A percentile compares a stretch with the other conserved stretches of the same genome.
Evolutionary conservation across 2,888 invertebrate species (phyloP).

Genomic region (Myopa tessellatipennis): DNA sequence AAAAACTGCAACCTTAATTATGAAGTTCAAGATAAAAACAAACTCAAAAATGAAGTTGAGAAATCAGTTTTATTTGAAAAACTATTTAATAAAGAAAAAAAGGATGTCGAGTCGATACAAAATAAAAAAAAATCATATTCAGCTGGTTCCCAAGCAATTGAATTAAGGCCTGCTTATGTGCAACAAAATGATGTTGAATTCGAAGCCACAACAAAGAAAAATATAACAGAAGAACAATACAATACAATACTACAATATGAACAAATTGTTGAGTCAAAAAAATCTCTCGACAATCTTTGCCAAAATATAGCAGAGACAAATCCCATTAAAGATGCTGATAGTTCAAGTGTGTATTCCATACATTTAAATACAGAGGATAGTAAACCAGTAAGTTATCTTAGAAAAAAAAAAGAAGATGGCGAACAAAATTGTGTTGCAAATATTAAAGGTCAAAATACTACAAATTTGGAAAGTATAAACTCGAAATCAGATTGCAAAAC

Average conservation of each 20-base stretch:
- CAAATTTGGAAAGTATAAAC: not conserved
- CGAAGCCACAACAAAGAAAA: slow-evolving; percentile 65
- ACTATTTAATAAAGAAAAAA: slow-evolving; percentile 29
- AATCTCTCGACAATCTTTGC: not conserved
- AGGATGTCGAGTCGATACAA: not conserved
- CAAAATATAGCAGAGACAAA: not conserved
- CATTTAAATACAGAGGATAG: not conserved
- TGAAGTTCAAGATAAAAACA: slow-evolving; percentile 13
- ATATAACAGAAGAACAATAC: slow-evolving; percentile 57
- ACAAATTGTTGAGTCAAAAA: slow-evolving; percentile 3
- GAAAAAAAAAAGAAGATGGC: not conserved
- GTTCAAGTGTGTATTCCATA: not conserved
- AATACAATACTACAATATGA: not conserved
- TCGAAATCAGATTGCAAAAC: not conserved
- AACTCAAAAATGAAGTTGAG: slow-evolving; percentile 30
- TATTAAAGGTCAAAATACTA: not conserved
- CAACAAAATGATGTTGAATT: slow-evolving; percentile 62
- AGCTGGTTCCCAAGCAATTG: not conserved
- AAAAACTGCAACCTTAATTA: slow-evolving; percentile 35
- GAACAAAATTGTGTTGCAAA: not conserved
- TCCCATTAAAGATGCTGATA: not conserved
- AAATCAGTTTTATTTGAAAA: slow-evolving; percentile 26
- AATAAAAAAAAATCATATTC: not conserved
- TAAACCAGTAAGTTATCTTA: not conserved
- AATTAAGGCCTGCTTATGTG: not conserved